Evolutionary conservation across 1,140 invertebrate species (phyloP), one percentile per base, ranked within the genome.

Genomic region (Trissolcus basalis): DNA sequence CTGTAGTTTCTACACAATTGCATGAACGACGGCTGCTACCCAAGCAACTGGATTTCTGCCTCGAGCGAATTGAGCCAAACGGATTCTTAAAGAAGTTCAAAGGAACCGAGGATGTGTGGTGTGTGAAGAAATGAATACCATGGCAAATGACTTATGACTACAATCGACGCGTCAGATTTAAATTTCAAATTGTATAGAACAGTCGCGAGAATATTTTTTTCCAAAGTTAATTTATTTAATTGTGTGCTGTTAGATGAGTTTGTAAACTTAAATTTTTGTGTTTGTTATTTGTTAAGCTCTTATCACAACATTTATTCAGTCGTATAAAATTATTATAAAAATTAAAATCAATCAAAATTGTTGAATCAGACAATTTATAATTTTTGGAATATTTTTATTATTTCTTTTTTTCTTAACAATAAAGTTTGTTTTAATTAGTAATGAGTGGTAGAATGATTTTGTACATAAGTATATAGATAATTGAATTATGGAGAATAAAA

Each of bases 61-160:
- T 39, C 36, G 36, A 39, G 36, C 36, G 36, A 39, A n/a, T 39
- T 9, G n/a, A 39, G 36, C 9, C 36, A 27, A 27, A 27, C 19
- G 19, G 36, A n/a, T 39, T 39, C 36, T 39, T 39, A 39, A 27
- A 9, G 36, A 39, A 39, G 36, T 39, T 39, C 36, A 39, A 39
- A 39, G 36, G 36, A 39, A 39, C 36, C 36, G 36, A 39, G 36
- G 36, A 39, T 39, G n/a, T 39, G 36, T 39, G 36, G 36, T 39
- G 36, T 39, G 36, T n/a, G 36, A 39, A 39, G 36, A 11, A 39
- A 39, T 39, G 36, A 39, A 39, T 39, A 39, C 36, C 36, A 39
- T 39, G 36, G 36, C 36, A 39, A 39, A 39, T 39, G 36, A 39
- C 36, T 39, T 39, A 39, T n/a, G 36, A 39, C 36, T 39, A 39